Percentiles rank a stretch among this genome's conserved stretches.
Conservation (phyloP, 1,140 invertebrate genomes). For the Laodelphax striatellus region DNA sequence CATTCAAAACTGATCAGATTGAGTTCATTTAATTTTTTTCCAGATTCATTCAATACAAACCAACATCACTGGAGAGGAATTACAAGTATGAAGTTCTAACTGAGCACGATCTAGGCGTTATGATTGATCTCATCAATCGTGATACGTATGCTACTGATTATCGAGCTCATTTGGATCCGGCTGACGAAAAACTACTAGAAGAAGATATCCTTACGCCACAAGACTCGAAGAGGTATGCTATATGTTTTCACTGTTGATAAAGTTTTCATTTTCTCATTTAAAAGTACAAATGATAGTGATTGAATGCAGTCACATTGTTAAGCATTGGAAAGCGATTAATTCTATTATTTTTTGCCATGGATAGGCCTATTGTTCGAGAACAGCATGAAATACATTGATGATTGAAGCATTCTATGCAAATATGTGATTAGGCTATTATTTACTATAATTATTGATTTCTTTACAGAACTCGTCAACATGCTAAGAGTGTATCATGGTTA, state of each 20-base stretch:
- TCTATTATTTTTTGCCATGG: no score
- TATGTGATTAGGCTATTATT: no score
- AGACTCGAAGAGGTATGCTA: slow-evolving; percentile 63
- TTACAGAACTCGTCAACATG: slow-evolving; percentile 70
- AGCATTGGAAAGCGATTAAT: no score
- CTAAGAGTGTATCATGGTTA: slow-evolving; percentile 89
- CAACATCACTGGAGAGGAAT: slow-evolving; percentile 82
- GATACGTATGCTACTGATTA: slow-evolving; percentile 79
- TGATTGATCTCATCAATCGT: slow-evolving; percentile 91
- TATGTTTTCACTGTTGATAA: not conserved
- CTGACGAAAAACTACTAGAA: slow-evolving; percentile 86
- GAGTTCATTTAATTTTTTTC: slow-evolving; percentile 1
- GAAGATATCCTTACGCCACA: slow-evolving; percentile 81
- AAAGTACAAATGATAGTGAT: no score
- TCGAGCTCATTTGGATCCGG: slow-evolving; percentile 62
- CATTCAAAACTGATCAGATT: no score
- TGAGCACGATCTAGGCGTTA: slow-evolving; percentile 92
- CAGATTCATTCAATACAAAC: slow-evolving; percentile 93
- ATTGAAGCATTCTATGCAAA: no score
- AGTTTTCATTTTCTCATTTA: no score
- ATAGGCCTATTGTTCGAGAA: no score
- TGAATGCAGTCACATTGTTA: no score
- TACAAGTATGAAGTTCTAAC: slow-evolving; percentile 95
- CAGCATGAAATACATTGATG: no score
- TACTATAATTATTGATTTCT: not conserved